phyloP scores from a whole-genome alignment of 2,113 vertebrate species.

The Mustela nigripes region DNA sequence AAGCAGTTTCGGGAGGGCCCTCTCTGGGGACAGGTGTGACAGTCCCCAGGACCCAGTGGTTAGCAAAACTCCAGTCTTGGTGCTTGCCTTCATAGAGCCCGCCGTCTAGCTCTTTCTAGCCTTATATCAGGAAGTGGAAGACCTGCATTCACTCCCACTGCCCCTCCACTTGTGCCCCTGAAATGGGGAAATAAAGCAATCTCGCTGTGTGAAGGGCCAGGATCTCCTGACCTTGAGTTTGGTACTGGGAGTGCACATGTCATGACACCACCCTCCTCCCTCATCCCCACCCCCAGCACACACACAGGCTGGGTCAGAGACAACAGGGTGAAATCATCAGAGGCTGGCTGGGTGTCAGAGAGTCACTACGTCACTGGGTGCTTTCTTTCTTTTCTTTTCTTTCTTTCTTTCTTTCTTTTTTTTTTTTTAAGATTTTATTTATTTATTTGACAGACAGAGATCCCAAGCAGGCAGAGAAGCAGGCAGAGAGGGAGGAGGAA shows the following conservation, averaged over 20 bases:
- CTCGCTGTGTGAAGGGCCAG: neutral
- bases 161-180: neutral
- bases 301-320: neutral
- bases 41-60: neutral
- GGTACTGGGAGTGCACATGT: neutral
- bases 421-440: no score
- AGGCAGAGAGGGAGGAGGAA: no score
- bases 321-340: neutral
- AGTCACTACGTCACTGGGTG: neutral
- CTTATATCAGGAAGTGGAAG: neutral
- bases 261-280: neutral
- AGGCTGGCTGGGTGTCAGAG: no score
- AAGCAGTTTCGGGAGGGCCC: neutral
- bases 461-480: no score
- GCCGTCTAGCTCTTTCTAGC: neutral
- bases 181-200: no score
- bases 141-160: neutral
- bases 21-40: neutral
- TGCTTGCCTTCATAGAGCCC: neutral
- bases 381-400: neutral
- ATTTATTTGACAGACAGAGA: no score
- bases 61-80: neutral
- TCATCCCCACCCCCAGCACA: rapidly evolving
- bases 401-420: no score
- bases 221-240: neutral